Conservation (phyloP, 2,113 vertebrate genomes). For the Malurus elegans region DNA sequence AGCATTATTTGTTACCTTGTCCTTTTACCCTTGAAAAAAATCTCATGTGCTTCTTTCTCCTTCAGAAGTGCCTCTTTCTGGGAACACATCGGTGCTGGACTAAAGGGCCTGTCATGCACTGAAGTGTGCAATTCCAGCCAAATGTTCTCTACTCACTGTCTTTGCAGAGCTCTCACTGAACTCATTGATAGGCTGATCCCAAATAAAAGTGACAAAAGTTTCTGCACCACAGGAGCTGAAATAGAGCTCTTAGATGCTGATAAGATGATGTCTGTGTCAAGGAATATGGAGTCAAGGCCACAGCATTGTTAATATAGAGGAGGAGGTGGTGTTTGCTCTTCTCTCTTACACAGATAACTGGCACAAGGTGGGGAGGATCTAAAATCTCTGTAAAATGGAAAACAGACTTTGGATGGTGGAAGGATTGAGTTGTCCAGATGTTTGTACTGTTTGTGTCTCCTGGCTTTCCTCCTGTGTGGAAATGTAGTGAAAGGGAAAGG, state of each 20-base stretch:
- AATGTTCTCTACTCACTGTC: not conserved
- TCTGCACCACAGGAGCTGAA: not conserved
- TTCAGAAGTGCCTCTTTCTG: not conserved
- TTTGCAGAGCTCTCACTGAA: not conserved
- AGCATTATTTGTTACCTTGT: not conserved
- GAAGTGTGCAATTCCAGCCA: not conserved
- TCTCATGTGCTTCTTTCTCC: not conserved
- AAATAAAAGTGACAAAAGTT: not conserved
- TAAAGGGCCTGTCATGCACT: not conserved
- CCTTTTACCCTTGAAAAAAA: not conserved
- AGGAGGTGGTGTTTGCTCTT: not conserved
- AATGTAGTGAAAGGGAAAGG: not conserved
- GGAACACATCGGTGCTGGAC: fast-evolving
- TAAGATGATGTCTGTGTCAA: not conserved
- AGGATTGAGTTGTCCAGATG: not conserved
- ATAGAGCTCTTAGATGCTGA: not conserved
- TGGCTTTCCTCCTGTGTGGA: not conserved
- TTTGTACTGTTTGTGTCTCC: not conserved
- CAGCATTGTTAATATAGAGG: not conserved
- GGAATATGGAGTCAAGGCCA: not conserved
- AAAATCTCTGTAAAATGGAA: not conserved
- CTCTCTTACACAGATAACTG: not conserved
- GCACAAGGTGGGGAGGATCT: not conserved
- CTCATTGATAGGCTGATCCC: not conserved
- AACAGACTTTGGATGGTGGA: not conserved